Base-by-base conservation (phyloP, 2,888 invertebrate genomes). In the Polymixis lichenea region DNA sequence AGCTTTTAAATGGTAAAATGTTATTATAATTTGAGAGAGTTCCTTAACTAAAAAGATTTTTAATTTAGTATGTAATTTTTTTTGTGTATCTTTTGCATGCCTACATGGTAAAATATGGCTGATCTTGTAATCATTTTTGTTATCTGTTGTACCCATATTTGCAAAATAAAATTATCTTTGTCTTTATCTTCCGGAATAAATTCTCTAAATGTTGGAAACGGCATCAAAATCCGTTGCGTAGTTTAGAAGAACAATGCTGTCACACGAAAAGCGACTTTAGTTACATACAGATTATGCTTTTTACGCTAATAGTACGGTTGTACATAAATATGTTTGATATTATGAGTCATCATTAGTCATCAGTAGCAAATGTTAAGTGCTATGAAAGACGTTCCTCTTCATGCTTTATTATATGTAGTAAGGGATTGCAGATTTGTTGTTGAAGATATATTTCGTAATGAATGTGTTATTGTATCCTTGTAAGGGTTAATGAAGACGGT, bases 371-470 rank as follows among this genome's bases (percentile, higher is more conserved):
- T 62, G 51, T 55, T 28, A 53, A n/a, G 25, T 51, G 78, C 43
- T 32, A 38, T 64, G 32, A 62, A 58, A 46, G 32, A 77, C 66
- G 65, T 66, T 55, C 7, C 38, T 60, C 66, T 58, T 46, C 5
- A n/a, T 67, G 56, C 68, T 78, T 78, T 83, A 79, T 77, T 62
- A 22, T 15, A n/a, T n/a, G n/a, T n/a, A 32, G n/a, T 32, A 25
- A 25, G 43, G 51, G 15, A 53, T 51, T 32, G 51, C 64, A 56
- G 15, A 56, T 55, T 43, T 19, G 49, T 56, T 72, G 17, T 43
- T 68, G 51, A 22, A n/a, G 25, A 65, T 55, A 58, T 78, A 38
- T 75, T 22, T 65, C 19, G n/a, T 32, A 43, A 67, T 76, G 32
- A 75, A 58, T 64, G 32, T 51, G 32, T 51, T 78, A 77, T 32